These are phyloP conservation scores for Drosophila mimetica DNA, from an alignment of 2,888 invertebrate species.

Conservation along the genomic window DNA sequence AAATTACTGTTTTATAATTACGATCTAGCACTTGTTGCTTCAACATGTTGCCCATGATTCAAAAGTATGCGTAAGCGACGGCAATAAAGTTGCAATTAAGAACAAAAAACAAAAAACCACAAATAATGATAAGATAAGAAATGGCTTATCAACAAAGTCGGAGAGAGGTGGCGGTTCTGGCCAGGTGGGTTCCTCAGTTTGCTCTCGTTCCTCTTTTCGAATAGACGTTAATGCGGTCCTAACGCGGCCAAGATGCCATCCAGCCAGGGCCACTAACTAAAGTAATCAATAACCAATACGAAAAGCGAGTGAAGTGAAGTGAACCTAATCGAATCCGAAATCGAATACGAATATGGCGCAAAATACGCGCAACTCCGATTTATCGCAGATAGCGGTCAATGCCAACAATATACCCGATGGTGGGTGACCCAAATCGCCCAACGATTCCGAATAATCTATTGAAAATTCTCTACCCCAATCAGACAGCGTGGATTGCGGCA, in stretches of 20 bases:
- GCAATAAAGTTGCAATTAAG: conserved; percentile 38
- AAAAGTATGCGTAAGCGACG: conserved; percentile 21
- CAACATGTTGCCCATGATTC: conserved; percentile 12
- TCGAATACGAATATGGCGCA: conserved; percentile 58
- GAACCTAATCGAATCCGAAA: conserved; percentile 26
- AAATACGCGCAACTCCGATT: conserved; percentile 69
- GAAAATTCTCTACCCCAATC: conserved; percentile 5
- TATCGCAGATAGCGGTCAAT: conserved; percentile 76
- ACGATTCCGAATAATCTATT: neutral
- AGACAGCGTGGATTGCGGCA: conserved; percentile 86
- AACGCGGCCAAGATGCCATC: conserved; percentile 57
- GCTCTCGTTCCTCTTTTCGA: conserved; percentile 53
- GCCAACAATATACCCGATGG: conserved; percentile 79
- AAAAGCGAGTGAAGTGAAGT: conserved; percentile 12
- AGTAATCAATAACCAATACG: conserved; percentile 15
- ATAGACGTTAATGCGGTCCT: conserved; percentile 50
- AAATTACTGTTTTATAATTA: neutral
- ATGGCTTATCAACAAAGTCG: conserved; percentile 46
- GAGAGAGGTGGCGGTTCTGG: conserved; percentile 17
- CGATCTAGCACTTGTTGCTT: conserved; percentile 27
- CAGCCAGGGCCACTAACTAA: conserved; percentile 35
- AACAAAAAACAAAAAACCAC: conserved; percentile 14
- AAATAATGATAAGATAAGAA: conserved; percentile 60
- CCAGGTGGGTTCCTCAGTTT: conserved; percentile 45
- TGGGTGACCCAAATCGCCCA: conserved; percentile 35